Conservation (phyloP, 1,140 invertebrate genomes). For the Meloidogyne exigua region DNA sequence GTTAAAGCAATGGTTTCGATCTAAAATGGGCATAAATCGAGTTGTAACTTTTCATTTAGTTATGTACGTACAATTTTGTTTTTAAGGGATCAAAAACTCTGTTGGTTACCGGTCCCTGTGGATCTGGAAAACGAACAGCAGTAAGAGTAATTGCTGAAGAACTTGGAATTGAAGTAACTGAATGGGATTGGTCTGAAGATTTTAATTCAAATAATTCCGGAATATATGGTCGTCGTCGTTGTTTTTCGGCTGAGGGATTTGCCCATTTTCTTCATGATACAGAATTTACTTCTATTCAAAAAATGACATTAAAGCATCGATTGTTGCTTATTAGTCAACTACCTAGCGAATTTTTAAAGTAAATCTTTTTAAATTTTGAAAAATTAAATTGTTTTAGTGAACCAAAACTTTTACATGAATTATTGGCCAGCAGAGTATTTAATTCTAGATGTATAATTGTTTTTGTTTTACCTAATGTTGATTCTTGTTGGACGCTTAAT, state of each 20-base stretch:
- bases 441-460: constrained; percentile 37
- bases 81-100: constrained; percentile 33
- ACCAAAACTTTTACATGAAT: constrained; percentile 8
- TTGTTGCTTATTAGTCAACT: constrained; percentile 36
- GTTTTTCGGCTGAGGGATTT: constrained; percentile 12
- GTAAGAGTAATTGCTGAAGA: constrained; percentile 39
- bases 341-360: constrained; percentile 33
- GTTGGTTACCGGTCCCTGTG: constrained; percentile 34
- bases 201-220: neutral
- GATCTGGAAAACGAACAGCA: constrained; percentile 32
- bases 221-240: neutral
- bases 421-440: constrained; percentile 4
- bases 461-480: constrained; percentile 37
- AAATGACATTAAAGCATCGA: constrained; percentile 39
- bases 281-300: constrained; percentile 32
- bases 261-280: constrained; percentile 25
- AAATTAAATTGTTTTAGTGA: constrained; percentile 22
- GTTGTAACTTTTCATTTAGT: neutral
- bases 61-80: neutral
- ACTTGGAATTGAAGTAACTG: constrained; percentile 39
- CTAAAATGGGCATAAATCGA: constrained; percentile 19
- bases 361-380: neutral
- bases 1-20: constrained; percentile 34
- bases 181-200: constrained; percentile 35
- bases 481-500: constrained; percentile 39